These are phyloP conservation scores for Drosophila infuscata DNA, from an alignment of 2,888 invertebrate genomes.

Conservation along the genomic window DNA sequence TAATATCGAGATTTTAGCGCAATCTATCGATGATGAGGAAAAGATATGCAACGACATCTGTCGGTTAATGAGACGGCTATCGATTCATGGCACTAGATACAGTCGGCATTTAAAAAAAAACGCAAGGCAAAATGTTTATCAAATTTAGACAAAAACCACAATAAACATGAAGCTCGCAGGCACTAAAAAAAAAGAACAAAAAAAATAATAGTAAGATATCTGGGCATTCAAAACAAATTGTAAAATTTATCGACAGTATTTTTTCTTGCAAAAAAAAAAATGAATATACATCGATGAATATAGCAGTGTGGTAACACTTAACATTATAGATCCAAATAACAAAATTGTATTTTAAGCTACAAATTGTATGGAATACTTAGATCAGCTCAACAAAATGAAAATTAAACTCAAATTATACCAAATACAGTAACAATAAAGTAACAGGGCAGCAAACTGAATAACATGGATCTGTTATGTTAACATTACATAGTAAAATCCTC, in stretches of 20 bases:
- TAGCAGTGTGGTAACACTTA: not conserved
- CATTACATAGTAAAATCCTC: slow-evolving; percentile 46
- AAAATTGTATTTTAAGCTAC: not conserved
- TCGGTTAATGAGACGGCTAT: not conserved
- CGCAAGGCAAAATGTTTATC: not conserved
- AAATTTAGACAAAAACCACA: not conserved
- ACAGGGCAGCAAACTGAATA: slow-evolving; percentile 6
- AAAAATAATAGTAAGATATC: no score
- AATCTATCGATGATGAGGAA: no score
- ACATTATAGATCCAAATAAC: not conserved
- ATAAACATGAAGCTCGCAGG: not conserved
- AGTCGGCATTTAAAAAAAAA: not conserved
- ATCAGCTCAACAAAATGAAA: not conserved
- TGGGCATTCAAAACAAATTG: not conserved
- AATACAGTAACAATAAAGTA: slow-evolving; percentile 11
- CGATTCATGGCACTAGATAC: not conserved
- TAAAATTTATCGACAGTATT: not conserved
- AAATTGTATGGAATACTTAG: not conserved
- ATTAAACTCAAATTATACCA: not conserved
- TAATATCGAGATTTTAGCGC: not conserved
- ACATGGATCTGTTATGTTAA: slow-evolving; percentile 35
- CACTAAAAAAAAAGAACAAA: no score
- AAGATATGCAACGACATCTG: not conserved
- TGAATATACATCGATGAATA: slow-evolving; percentile 56
- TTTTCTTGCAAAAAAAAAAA: slow-evolving; percentile 1